Evolutionary conservation across 2,797 vertebrate genomes (phyloP).

Genomic region (Labeo calbasu): DNA sequence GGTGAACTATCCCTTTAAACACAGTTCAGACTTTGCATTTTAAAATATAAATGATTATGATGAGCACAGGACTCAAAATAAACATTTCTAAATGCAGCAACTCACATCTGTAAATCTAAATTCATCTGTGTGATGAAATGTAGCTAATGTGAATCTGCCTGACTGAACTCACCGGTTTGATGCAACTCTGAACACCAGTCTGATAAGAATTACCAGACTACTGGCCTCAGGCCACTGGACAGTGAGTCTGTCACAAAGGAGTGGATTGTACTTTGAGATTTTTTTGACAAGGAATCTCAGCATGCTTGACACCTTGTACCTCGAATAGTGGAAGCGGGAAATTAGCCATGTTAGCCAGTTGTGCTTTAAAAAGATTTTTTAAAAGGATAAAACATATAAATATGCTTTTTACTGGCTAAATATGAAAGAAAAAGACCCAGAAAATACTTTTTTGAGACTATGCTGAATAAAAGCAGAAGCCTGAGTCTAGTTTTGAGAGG

Average conservation of each 20-base stretch:
- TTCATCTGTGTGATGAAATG: conserved; percentile 27
- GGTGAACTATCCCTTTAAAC: no score
- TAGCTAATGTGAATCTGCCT: conserved; percentile 26
- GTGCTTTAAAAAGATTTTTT: neutral
- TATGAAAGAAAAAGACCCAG: conserved; percentile 6
- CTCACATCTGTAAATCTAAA: conserved; percentile 15
- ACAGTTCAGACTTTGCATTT: neutral
- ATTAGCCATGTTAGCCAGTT: neutral
- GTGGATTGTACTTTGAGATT: neutral
- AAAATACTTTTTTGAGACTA: neutral
- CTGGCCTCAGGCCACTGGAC: conserved; percentile 26
- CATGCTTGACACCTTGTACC: conserved; percentile 16
- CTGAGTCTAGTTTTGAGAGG: neutral
- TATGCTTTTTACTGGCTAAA: neutral
- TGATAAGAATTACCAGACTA: conserved; percentile 6
- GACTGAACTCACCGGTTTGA: conserved; percentile 22
- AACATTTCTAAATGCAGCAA: conserved; percentile 15
- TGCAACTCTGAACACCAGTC: conserved; percentile 6
- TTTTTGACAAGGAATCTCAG: neutral
- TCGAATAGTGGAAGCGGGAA: neutral
- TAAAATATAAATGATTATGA: neutral
- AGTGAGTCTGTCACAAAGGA: neutral
- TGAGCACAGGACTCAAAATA: neutral
- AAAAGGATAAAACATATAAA: neutral
- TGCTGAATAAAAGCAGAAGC: conserved; percentile 2